A percentile compares a stretch with the other conserved stretches of the same genome.
Evolutionary conservation across 1,140 invertebrate genomes (phyloP).

Genomic region (Macrosteles quadrilineatus): DNA sequence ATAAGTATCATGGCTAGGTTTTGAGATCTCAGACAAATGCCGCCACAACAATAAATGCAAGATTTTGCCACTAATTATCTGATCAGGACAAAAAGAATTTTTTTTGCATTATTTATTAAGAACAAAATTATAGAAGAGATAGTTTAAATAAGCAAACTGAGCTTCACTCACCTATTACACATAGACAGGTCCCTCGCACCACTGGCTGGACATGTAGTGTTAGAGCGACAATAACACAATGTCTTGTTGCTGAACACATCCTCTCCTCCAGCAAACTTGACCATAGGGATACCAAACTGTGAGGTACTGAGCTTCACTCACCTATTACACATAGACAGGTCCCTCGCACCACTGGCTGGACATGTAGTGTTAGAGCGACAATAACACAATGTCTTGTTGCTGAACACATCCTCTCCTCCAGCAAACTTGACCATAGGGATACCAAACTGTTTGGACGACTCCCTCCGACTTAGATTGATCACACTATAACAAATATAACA

Average conservation of each 20-base stretch:
- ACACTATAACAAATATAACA: neutral
- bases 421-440: neutral
- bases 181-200: conserved; percentile 51
- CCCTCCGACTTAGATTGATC: neutral
- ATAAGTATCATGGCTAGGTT: too few species aligned
- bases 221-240: conserved; percentile 11
- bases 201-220: neutral
- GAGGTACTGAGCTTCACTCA: too few species aligned
- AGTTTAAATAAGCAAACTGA: too few species aligned
- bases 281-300: neutral
- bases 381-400: conserved; percentile 28
- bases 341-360: conserved; percentile 46
- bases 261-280: neutral
- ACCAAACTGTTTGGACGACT: neutral
- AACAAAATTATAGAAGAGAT: too few species aligned
- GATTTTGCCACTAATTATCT: too few species aligned
- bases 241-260: conserved; percentile 30
- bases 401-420: conserved; percentile 15
- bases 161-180: conserved; percentile 51
- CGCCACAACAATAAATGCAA: too few species aligned
- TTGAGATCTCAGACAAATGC: too few species aligned
- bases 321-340: conserved; percentile 52
- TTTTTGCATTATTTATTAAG: too few species aligned
- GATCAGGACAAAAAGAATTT: too few species aligned
- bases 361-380: neutral